Conservation (phyloP, 2,113 vertebrate species). For the Thalassarche chlororhynchos region DNA sequence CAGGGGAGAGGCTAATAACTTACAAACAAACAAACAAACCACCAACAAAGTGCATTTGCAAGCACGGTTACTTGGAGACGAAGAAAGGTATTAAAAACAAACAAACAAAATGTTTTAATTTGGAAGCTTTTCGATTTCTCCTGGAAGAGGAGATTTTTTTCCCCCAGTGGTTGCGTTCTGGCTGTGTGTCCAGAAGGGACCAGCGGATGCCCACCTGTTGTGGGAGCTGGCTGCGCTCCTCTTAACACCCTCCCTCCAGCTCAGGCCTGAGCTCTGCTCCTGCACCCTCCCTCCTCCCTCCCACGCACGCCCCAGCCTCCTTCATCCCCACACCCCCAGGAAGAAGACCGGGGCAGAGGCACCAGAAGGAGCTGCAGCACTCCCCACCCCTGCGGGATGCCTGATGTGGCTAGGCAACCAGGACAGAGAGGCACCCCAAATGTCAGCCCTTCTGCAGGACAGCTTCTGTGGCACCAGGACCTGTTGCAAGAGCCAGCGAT, state of each 20-base stretch:
- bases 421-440: neutral
- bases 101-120: neutral
- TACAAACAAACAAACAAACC: fast-evolving
- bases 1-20: neutral
- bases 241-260: neutral
- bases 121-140: neutral
- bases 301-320: neutral
- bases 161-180: neutral
- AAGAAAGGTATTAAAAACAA: neutral
- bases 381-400: neutral
- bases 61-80: neutral
- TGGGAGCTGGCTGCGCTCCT: neutral
- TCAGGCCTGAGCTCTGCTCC: neutral
- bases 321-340: neutral
- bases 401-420: neutral
- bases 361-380: neutral
- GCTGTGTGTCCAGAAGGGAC: neutral
- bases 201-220: fast-evolving
- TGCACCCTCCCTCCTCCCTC: neutral
- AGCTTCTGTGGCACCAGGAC: neutral
- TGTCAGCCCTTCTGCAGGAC: neutral
- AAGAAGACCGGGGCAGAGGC: neutral
- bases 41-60: neutral
- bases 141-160: neutral
- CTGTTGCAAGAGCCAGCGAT: neutral